Evolutionary conservation across 2,113 vertebrate species (phyloP).

Genomic region (Dryoscopus gambensis): DNA sequence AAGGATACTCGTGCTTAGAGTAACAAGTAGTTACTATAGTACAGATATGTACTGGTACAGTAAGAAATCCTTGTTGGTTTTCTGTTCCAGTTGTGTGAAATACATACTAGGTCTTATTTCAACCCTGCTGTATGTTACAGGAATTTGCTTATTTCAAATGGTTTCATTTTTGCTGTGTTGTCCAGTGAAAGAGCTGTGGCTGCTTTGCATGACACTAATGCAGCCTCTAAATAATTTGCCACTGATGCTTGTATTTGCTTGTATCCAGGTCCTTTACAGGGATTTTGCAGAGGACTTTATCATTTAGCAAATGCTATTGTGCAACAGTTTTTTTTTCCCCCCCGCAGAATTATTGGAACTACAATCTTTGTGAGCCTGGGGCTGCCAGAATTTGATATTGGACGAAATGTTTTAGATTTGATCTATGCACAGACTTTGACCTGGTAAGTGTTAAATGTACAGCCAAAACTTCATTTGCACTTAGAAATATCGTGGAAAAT

Average conservation of each 20-base stretch:
- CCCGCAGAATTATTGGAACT: conserved; percentile 82
- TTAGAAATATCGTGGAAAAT: neutral
- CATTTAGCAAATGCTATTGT: neutral
- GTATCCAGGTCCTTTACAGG: neutral
- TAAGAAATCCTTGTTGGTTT: neutral
- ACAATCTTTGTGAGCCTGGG: conserved; percentile 70
- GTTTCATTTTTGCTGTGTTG: neutral
- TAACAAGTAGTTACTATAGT: neutral
- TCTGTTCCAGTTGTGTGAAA: neutral
- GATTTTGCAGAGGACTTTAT: neutral
- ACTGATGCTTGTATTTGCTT: neutral
- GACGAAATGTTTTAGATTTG: conserved; percentile 89
- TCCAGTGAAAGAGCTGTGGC: neutral
- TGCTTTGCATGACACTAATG: neutral
- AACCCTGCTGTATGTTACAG: neutral
- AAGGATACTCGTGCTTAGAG: neutral
- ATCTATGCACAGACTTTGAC: conserved; percentile 92
- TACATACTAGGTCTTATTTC: neutral
- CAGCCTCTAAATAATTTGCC: neutral
- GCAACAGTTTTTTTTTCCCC: rapidly evolving
- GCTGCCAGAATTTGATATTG: conserved; percentile 90
- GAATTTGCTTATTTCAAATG: neutral
- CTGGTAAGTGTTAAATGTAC: conserved; percentile 75
- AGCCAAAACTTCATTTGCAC: neutral
- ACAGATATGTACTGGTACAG: neutral